Evolutionary conservation across 2,888 invertebrate genomes (phyloP), one percentile per base, ranked within the genome.

Genomic region (Bimastos eiseni): DNA sequence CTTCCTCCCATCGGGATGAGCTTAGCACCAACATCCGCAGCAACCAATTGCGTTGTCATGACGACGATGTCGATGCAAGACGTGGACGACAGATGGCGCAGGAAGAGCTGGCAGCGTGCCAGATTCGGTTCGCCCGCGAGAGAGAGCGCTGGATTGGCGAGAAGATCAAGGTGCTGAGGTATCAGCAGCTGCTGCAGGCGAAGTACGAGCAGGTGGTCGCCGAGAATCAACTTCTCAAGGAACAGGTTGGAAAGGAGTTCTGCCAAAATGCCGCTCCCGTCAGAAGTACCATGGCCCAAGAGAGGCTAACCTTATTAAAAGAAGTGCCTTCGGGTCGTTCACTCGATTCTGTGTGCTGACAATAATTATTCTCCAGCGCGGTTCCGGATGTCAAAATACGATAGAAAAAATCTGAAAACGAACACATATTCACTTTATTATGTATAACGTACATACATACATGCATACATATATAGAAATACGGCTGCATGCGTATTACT

Each of bases 21-120:
- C 13, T 17, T 49, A 19, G 21, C 49, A 49, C 21, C 44, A 44
- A 19, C 33, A 83, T 19, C 44, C 11, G 44, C 36, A 37, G 34
- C 86, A 86, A 37, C 34, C 86, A 34, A 37, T 24, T 0, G 36
- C 36, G 37, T 37, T 86, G 37, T 86, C 86, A 86, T 37, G 36
- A 37, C 37, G 86, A 36, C 86, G 86, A 86, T 21, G 34, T 21
- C 36, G 37, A 37, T 24, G 34, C 24, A 86, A 86, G 86, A 86
- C 86, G 86, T 24, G 86, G 37, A 24, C 36, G 86, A 3, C 86
- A 86, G 86, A 24, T 37, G 86, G 86, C 86, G 34, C 86, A 86
- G 24, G 86, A 86, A 24, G 86, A 86, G 86, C 24, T 86, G 86
- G 86, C 86, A 86, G 86, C 86, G 33, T 86, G 86, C 86, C 86